Evolutionary conservation across 2,888 invertebrate species (phyloP), one percentile per base, ranked within the genome.

Genomic region (Tenthredo distinguenda): DNA sequence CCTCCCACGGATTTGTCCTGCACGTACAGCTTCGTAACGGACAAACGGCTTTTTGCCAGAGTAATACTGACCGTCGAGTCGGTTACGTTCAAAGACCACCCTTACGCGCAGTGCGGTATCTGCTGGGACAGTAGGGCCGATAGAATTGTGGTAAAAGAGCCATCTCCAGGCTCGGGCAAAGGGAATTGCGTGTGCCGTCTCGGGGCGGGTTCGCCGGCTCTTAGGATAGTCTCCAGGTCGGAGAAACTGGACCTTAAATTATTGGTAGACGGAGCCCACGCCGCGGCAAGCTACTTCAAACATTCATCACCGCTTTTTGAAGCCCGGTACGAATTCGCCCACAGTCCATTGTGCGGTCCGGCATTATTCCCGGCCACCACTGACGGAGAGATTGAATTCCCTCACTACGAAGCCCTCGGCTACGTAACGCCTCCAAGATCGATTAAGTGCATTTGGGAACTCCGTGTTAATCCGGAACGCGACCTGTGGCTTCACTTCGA

Each of bases 401-500:
- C 98, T 0, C 97, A 96, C 91, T 96, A 97, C 92, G 97, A 97
- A 92, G 97, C 97, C 0, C 94, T 98, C 77, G 94, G 94, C n/a
- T 94, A 94, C 86, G 92, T 93, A 0, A 89, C 90, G 10, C 94
- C 94, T 1, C 94, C 94, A 0, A 90, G 94, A 3, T 90, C 93
- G 10, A 94, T 95, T 84, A 94, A 96, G 89, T 97, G 97, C 90
- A 97, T 97, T 89, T 97, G 97, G 97, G 97, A 97, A 90, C 94
- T 98, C 71, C 96, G 96, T 88, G 97, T 98, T 15, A 97, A 97
- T 88, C 96, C 96, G 72, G 97, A 98, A 86, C 95, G 98, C 86
- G 98, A 98, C 92, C 95, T 98, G 34, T 98, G 97, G 96, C 93
- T 98, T 43, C 97, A 98, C 92, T 96, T 98, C 90, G 98, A 98